These are phyloP conservation scores for Acromyrmex heyeri DNA, from an alignment of 1,140 invertebrate species.

Conservation along the genomic window DNA sequence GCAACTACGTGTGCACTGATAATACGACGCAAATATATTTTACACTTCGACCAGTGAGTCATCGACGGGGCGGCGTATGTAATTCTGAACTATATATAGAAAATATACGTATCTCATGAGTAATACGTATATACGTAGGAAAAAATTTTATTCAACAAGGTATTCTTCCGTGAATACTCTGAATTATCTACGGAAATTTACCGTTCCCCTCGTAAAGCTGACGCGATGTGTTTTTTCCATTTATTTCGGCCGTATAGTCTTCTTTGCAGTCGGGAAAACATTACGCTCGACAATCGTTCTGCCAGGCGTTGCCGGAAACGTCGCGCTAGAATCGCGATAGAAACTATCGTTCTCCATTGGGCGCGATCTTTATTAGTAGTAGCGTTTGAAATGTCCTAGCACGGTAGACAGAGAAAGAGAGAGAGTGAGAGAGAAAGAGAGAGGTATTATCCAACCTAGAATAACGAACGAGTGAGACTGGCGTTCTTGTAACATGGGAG, in stretches of 20 bases:
- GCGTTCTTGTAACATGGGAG: conserved; percentile 42
- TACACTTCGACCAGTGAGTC: conserved; percentile 44
- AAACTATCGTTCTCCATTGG: not conserved
- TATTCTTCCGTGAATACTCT: not conserved
- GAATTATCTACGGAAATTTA: conserved; percentile 9
- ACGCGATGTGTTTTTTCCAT: not conserved
- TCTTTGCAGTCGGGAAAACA: not conserved
- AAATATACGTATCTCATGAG: not conserved
- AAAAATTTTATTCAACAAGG: not conserved
- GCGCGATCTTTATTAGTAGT: conserved; percentile 3
- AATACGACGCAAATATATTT: conserved; percentile 43
- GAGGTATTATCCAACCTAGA: not conserved
- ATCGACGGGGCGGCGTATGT: not conserved
- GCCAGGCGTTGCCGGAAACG: not conserved
- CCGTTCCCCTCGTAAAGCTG: not conserved
- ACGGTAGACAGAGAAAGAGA: not conserved
- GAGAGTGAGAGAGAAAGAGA: too few relatives aligned
- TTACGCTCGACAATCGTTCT: not conserved
- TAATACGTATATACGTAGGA: not conserved
- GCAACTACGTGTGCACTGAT: conserved; percentile 34
- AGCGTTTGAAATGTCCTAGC: conserved; percentile 4
- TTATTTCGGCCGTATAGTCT: not conserved
- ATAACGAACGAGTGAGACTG: conserved; percentile 20
- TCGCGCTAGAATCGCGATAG: not conserved
- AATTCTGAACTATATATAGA: not conserved